Conservation (phyloP, 92 coral and sea anemone genomes). For the Bergia sp. region DNA sequence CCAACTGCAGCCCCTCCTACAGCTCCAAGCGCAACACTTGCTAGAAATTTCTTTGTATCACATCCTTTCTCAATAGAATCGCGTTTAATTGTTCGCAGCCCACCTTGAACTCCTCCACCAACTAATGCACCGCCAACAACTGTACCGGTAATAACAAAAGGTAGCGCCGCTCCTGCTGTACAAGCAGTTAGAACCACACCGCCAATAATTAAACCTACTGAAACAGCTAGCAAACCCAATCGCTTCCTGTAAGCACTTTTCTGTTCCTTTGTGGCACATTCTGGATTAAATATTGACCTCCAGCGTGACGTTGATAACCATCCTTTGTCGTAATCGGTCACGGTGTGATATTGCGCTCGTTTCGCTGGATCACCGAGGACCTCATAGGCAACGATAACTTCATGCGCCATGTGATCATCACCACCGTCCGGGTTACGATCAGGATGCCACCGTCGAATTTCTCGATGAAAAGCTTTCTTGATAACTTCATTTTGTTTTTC, state of each 20-base stretch:
- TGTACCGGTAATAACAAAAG: neutral
- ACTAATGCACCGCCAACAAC: constrained; percentile 14
- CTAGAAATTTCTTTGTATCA: neutral
- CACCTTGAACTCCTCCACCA: constrained; percentile 28
- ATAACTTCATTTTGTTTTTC: constrained; percentile 30
- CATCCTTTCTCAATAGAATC: constrained; percentile 4
- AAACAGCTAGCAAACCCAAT: neutral
- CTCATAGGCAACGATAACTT: constrained; percentile 47
- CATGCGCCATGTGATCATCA: constrained; percentile 44
- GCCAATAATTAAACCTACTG: neutral
- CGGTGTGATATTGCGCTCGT: constrained; percentile 50
- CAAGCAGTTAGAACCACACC: neutral
- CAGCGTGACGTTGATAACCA: constrained; percentile 40
- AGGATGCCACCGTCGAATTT: constrained; percentile 58
- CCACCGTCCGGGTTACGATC: constrained; percentile 35
- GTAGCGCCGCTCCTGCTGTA: constrained; percentile 19
- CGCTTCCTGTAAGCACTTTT: neutral
- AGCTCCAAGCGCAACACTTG: neutral
- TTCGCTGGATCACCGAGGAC: constrained; percentile 32
- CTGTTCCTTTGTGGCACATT: constrained; percentile 47
- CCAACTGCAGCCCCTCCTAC: constrained; percentile 10
- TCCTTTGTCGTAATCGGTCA: constrained; percentile 49
- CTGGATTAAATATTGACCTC: constrained; percentile 53
- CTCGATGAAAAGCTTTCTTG: constrained; percentile 30
- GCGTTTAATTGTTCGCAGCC: neutral